Base-by-base conservation (phyloP, 2,888 invertebrate genomes). In the Acronicta psi region DNA sequence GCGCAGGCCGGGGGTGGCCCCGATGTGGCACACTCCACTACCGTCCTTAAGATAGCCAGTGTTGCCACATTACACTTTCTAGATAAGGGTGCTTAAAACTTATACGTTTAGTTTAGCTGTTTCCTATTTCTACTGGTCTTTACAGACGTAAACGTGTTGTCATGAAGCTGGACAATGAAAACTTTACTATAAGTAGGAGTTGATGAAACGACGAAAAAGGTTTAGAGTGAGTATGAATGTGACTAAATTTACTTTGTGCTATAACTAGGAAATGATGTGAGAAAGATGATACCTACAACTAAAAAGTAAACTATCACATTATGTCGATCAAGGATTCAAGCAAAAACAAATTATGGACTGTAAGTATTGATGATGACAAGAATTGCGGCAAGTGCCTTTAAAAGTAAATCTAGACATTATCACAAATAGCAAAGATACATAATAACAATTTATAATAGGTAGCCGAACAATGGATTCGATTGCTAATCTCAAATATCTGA, bases 1-100 rank as follows among this genome's bases (percentile, higher is more conserved):
- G 66, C 61, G 57, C 53, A 59, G 70, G 59, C 73, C 54, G 73
- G 80, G 82, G 86, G 86, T 87, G 86, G 84, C 81, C 84, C 78
- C 74, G 64, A 68, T 77, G 73, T 73, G 49, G 45, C 46, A 59
- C 43, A 64, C 61, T 51, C 62, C 41, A 64, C 61, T 51, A 60
- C 55, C 45, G 51, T 46, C 57, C 57, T 55, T 65, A 58, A 59
- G 64, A 65, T 62, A 62, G 55, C 56, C 58, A 47, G 51, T 60
- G 49, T 72, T 64, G 54, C 67, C 64, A 69, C 72, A 73, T 68
- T 66, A 70, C 59, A 74, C 76, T 82, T 75, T 79, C 75, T 76
- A 78, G 77, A 75, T 74, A 53, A 77, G 53, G 54, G 41, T 52
- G 55, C 36, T 69, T 67, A 55, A 62, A 68, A 67, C 40, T 62